phyloP scores from a whole-genome alignment of 2,888 invertebrate genomes.

The Cryptus armator region DNA sequence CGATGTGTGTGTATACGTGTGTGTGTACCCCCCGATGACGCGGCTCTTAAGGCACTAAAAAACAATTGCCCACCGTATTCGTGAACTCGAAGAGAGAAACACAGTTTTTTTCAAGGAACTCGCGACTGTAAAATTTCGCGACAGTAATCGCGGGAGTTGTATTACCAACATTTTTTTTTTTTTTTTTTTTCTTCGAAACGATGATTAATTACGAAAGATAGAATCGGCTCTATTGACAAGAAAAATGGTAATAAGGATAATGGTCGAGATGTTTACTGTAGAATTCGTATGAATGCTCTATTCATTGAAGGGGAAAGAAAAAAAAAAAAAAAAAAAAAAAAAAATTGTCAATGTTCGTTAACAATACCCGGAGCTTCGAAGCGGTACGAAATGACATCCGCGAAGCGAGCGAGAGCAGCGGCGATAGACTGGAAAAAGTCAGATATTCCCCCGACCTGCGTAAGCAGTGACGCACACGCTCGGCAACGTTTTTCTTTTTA shows the following conservation, averaged over 20 bases:
- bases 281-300: background rate
- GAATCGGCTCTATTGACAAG: background rate
- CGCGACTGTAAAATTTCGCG: background rate
- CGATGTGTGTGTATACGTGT: too few relatives aligned
- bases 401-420: constrained; percentile 14
- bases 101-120: constrained; percentile 3
- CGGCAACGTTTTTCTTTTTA: constrained; percentile 61
- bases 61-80: constrained; percentile 48
- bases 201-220: background rate
- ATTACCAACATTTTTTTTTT: background rate
- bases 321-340: background rate
- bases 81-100: background rate
- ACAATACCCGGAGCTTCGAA: background rate
- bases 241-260: background rate
- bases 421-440: constrained; percentile 61
- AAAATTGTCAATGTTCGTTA: background rate
- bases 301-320: background rate
- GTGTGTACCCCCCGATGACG: constrained; percentile 61
- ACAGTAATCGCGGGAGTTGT: background rate
- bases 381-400: constrained; percentile 30
- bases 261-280: background rate
- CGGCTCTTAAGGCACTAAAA: constrained; percentile 49
- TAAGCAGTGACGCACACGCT: constrained; percentile 73
- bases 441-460: constrained; percentile 69
- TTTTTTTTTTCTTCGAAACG: background rate